Conservation (phyloP, 2,797 vertebrate species). For the Numenius phaeopus region DNA sequence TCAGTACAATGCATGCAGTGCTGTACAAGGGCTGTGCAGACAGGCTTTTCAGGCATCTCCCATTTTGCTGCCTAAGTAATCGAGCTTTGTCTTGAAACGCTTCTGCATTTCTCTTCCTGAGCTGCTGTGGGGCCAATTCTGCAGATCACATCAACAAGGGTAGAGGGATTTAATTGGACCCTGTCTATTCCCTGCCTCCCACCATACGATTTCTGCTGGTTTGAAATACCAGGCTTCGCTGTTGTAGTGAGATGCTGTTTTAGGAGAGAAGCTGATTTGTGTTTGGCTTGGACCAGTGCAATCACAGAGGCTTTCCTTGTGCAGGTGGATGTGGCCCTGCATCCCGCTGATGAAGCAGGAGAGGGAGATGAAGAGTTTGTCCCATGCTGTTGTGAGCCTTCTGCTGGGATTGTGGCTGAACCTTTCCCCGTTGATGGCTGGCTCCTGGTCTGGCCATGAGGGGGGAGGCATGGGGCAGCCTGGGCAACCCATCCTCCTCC, state of each 20-base stretch:
- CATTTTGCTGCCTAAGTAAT: not conserved
- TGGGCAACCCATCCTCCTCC: not conserved
- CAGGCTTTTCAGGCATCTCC: not conserved
- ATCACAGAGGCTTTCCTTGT: not conserved
- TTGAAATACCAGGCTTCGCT: not conserved
- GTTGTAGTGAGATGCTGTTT: not conserved
- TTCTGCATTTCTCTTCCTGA: not conserved
- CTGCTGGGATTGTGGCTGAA: accelerated
- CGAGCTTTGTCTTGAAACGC: not conserved
- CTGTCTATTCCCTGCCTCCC: not conserved
- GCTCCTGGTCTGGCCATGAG: not conserved
- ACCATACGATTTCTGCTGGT: not conserved
- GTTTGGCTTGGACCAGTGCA: accelerated
- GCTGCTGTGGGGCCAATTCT: not conserved
- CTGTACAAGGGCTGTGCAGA: not conserved
- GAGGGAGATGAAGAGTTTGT: not conserved
- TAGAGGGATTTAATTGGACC: not conserved
- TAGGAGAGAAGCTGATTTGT: not conserved
- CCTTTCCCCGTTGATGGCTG: accelerated
- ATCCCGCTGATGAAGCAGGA: not conserved
- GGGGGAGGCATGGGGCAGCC: not conserved
- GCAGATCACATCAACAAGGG: not conserved
- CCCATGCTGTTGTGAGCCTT: not conserved
- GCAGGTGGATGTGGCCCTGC: not conserved
- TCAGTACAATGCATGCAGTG: not conserved